These are phyloP conservation scores for Potorous gilbertii DNA, from an alignment of 2,797 vertebrate species.

Conservation along the genomic window DNA sequence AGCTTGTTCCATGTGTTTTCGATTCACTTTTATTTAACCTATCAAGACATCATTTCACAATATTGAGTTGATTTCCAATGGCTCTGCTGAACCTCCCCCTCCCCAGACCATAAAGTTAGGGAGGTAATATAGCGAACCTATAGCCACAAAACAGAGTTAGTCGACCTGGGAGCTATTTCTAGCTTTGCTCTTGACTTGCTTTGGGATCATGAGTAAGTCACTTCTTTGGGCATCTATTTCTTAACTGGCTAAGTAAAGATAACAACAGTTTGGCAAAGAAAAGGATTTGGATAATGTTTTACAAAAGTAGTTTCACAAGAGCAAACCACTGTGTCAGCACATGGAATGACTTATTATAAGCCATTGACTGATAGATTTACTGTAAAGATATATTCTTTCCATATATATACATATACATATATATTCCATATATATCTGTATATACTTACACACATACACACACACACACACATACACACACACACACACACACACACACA, in stretches of 20 bases:
- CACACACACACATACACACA: too few species aligned
- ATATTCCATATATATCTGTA: background rate
- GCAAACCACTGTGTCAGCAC: slow-evolving; percentile 7
- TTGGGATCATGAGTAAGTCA: background rate
- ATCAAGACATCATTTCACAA: slow-evolving; percentile 78
- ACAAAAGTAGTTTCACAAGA: slow-evolving; percentile 40
- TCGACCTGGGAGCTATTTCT: background rate
- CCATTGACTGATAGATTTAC: background rate
- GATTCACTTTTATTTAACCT: slow-evolving; percentile 79
- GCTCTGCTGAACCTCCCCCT: slow-evolving; percentile 69
- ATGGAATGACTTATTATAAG: background rate
- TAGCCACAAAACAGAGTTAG: slow-evolving; percentile 42
- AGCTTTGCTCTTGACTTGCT: background rate
- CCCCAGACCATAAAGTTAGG: slow-evolving; percentile 39
- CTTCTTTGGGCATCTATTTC: slow-evolving; percentile 33
- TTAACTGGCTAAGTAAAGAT: slow-evolving; percentile 23
- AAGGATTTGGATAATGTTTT: slow-evolving; percentile 27
- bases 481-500: too few species aligned
- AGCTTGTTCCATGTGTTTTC: slow-evolving; percentile 78
- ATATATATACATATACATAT: too few species aligned
- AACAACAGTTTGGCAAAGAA: background rate
- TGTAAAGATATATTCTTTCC: background rate
- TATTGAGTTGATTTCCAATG: slow-evolving; percentile 78
- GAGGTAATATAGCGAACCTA: slow-evolving; percentile 34
- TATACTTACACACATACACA: background rate